phyloP scores from a whole-genome alignment of 1,140 invertebrate species.

The Lepidurus arcticus region DNA sequence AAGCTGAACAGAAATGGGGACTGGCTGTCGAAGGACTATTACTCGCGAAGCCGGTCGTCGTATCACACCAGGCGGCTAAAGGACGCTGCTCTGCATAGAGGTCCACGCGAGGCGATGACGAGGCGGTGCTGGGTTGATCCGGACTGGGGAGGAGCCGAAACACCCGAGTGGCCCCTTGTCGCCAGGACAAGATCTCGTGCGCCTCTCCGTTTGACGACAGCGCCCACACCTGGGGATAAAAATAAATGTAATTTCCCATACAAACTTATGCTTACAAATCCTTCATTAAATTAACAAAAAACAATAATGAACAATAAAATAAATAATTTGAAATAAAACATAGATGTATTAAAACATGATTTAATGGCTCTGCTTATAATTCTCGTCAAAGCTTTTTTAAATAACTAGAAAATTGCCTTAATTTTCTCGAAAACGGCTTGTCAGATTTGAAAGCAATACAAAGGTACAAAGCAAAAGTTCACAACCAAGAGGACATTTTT shows the following conservation, averaged over 20 bases:
- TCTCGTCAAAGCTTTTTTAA: no score
- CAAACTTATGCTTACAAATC: no score
- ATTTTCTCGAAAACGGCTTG: no score
- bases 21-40: slow-evolving; percentile 54
- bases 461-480: no score
- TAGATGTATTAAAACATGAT: no score
- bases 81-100: slow-evolving; percentile 70
- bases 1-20: slow-evolving; percentile 76
- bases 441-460: no score
- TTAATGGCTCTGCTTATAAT: no score
- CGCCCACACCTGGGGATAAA: slow-evolving; percentile 58
- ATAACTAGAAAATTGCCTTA: no score
- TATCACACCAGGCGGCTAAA: slow-evolving; percentile 81
- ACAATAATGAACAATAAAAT: no score
- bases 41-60: slow-evolving; percentile 43
- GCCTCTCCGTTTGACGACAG: slow-evolving; percentile 78
- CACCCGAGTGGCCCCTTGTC: slow-evolving; percentile 75
- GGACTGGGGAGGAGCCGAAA: slow-evolving; percentile 77
- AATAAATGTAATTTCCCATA: slow-evolving; percentile 28
- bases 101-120: slow-evolving; percentile 44
- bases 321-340: no score
- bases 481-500: no score
- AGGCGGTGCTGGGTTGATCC: slow-evolving; percentile 44
- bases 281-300: no score
- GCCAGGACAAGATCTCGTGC: slow-evolving; percentile 82